A percentile compares a stretch with the other conserved stretches of the same genome.
phyloP scores from a whole-genome alignment of 2,113 vertebrate genomes.

The Notarius lentiginosus region DNA sequence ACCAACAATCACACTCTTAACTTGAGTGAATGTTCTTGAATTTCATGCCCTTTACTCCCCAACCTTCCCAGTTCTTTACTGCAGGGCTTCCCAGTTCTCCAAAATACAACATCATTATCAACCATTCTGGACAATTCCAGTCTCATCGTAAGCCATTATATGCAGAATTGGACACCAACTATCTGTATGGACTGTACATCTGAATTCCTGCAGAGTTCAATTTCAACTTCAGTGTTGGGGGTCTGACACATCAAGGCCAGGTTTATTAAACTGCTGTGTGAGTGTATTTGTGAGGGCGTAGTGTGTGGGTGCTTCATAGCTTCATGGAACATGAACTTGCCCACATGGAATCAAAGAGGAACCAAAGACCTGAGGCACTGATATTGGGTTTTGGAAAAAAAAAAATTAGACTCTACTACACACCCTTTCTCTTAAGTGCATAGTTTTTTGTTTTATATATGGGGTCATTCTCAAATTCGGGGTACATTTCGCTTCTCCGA shows the following conservation, averaged over 20 bases:
- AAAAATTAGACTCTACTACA: not conserved
- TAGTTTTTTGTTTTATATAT: not conserved
- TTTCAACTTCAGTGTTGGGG: not conserved
- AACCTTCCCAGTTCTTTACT: not conserved
- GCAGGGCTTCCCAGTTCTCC: not conserved
- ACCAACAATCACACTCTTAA: not conserved
- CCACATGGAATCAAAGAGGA: not conserved
- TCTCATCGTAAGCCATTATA: not conserved
- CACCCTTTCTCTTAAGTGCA: not conserved
- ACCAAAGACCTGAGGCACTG: not conserved
- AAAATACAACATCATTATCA: constrained; percentile 8
- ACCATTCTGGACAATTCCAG: not conserved
- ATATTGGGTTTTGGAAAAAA: not conserved
- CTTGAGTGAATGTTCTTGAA: not conserved
- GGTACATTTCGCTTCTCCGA: too few species aligned
- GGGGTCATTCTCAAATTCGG: too few species aligned
- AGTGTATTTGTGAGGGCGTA: not conserved
- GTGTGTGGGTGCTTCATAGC: not conserved
- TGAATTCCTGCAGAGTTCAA: constrained; percentile 16
- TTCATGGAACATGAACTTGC: not conserved
- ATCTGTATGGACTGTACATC: constrained; percentile 2
- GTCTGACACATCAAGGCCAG: not conserved
- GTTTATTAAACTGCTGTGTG: not conserved
- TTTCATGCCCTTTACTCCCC: not conserved
- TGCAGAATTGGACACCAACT: not conserved